phyloP scores from a whole-genome alignment of 2,888 invertebrate genomes.

The Oxytorus armatus region DNA sequence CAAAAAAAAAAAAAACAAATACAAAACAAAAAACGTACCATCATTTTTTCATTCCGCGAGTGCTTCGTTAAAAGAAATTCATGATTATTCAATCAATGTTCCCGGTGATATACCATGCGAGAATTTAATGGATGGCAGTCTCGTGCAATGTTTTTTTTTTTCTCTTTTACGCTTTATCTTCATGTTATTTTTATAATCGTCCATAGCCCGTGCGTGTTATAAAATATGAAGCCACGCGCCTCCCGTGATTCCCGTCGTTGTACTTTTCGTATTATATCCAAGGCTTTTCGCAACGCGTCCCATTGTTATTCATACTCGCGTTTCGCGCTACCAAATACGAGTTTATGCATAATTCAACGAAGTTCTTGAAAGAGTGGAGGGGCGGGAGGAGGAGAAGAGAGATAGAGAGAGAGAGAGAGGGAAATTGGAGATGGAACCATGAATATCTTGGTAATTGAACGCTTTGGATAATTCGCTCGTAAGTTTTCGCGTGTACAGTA shows the following conservation, averaged over 20 bases:
- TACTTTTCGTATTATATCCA: conserved; percentile 53
- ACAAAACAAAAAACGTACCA: neutral
- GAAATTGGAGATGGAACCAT: conserved; percentile 44
- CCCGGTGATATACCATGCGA: conserved; percentile 14
- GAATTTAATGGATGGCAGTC: conserved; percentile 37
- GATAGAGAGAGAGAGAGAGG: no score
- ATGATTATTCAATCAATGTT: conserved; percentile 2
- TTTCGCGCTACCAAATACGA: conserved; percentile 67
- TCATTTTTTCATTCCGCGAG: neutral
- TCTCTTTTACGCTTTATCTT: conserved; percentile 23
- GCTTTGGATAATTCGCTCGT: conserved; percentile 70
- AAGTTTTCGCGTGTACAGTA: conserved; percentile 49
- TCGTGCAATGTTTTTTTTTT: neutral
- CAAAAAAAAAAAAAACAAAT: neutral
- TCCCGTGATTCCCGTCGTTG: conserved; percentile 49
- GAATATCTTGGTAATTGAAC: conserved; percentile 71
- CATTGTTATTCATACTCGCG: conserved; percentile 70
- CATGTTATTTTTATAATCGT: conserved; percentile 2
- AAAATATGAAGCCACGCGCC: conserved; percentile 39
- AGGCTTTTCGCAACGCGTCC: conserved; percentile 45
- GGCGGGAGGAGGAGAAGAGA: neutral
- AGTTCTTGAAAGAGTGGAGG: conserved; percentile 21
- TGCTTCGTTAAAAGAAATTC: neutral
- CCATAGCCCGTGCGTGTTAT: conserved; percentile 14
- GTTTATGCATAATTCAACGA: conserved; percentile 68